Base-by-base conservation (phyloP, 2,113 vertebrate species). In the Mixornis gularis region DNA sequence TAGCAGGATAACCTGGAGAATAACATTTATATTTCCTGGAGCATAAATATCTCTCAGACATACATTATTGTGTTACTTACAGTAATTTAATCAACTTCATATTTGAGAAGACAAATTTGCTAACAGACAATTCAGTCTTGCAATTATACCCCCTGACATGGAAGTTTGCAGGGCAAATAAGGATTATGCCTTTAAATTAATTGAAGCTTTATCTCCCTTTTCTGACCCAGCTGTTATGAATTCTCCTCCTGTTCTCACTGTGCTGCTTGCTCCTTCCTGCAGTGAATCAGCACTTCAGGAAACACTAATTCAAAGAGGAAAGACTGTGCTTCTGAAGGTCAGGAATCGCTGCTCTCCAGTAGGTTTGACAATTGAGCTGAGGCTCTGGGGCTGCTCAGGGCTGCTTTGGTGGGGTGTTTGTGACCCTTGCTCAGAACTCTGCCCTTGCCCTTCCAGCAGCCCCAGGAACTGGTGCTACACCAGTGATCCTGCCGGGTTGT, bases 251-350 rank as follows among this genome's bases (percentile, higher is more conserved):
- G 82, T 78, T 95, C 94, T 78, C 81, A n/a, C 79, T 87, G 81
- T 81, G 10, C 83, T 26, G 60, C 63, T 69, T 85, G 82, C 85
- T 95, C 87, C 85, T 96, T 95, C 85, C 92, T 91, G 87, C 85
- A 59, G 81, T 93, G 94, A 96, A 92, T 94, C 93, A 95, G 93
- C 85, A 95, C 38, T 96, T 95, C 94, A 95, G 85, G 89, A 95
- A 92, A 89, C 49, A 89, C 92, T 95, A 79, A 87, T 85, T 96
- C 91, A 82, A 73, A 92, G 81, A 91, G 94, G 84, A 95, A 96
- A 92, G 91, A 66, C 87, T 81, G 52, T 24, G 38, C 25, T 76
- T 69, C 87, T 92, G 89, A 58, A 91, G 89, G 92, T 85, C 94
- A 93, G 87, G 43, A 76, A 34, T 25, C 44, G 3, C 71, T 73